Evolutionary conservation across 1,140 invertebrate species (phyloP), one percentile per base, ranked within the genome.

Genomic region (Drosophila nebulosa): DNA sequence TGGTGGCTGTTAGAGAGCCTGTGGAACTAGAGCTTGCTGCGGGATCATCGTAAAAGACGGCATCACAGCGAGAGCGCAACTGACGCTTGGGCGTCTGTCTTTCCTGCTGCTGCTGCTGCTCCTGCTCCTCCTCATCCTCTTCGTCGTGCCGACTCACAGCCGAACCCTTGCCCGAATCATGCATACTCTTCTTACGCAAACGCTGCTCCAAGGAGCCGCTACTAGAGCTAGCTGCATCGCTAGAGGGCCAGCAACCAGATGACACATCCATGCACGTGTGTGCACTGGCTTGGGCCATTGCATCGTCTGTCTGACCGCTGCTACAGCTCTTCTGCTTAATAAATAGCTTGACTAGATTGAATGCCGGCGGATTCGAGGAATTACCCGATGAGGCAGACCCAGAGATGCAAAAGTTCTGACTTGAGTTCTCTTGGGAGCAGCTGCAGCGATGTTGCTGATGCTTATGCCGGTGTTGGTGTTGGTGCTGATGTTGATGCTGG

Each of bases 301-400:
- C 22, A 58, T 89, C 81, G 60, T 93, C 92, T 30, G 68, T 57
- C 94, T 94, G 10, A 94, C 94, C 69, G 50, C 73, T 94, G 64
- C 79, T 94, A 64, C 57, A 88, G 88, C 96, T 97, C 90, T 96
- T 97, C 86, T 97, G 96, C 91, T 97, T 97, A 93, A 97, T 97
- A 86, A 97, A 97, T 36, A 97, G 91, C 91, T 96, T 96, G n/a
- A 97, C 95, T 74, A 97, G 93, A 91, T 95, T 97, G 84, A 97
- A 95, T 12, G 91, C 91, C 55, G 91, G 90, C 73, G 86, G 90
- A 85, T 91, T 91, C 51, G 79, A 85, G 51, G 79, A 85, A 53
- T 88, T 90, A 46, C 83, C 86, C 27, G 90, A 91, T n/a, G 90
- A 91, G 36, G 89, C 79, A 5, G 89, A 90, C 4, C 89, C 88